A percentile compares a stretch with the other conserved stretches of the same genome.
phyloP scores from a whole-genome alignment of 2,888 invertebrate species.

The Oligia fasciuncula region DNA sequence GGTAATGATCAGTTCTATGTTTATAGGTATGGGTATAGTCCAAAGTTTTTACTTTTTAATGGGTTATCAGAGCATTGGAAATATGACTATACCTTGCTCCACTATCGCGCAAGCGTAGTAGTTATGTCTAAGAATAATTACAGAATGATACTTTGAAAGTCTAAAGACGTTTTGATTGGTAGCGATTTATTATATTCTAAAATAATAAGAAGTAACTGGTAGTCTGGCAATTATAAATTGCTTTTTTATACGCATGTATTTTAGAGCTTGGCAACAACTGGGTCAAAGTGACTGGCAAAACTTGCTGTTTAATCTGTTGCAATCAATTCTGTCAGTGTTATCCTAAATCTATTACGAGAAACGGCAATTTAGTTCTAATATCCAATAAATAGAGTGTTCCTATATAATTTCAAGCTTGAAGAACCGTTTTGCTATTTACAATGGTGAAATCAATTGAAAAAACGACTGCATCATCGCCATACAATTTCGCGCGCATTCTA shows the following conservation, averaged over 20 bases:
- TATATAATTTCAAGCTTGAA: constrained; percentile 60
- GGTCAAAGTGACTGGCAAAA: constrained; percentile 64
- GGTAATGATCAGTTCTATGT: constrained; percentile 63
- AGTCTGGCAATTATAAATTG: constrained; percentile 38
- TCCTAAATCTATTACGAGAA: constrained; percentile 64
- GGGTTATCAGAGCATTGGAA: constrained; percentile 44
- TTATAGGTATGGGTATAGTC: constrained; percentile 21
- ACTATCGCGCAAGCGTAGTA: constrained; percentile 16
- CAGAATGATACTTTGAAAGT: constrained; percentile 30
- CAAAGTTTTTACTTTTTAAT: constrained; percentile 42
- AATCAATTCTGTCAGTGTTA: constrained; percentile 67
- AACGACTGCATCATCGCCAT: constrained; percentile 72
- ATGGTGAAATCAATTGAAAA: constrained; percentile 65
- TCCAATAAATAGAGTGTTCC: constrained; percentile 58
- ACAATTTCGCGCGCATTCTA: constrained; percentile 79
- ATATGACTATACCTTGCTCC: constrained; percentile 4
- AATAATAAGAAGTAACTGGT: constrained; percentile 23
- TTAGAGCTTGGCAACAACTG: constrained; percentile 45
- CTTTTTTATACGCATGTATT: constrained; percentile 49
- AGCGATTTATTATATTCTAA: constrained; percentile 38
- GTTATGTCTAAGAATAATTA: constrained; percentile 14
- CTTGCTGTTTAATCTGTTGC: constrained; percentile 62
- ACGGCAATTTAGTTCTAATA: constrained; percentile 57
- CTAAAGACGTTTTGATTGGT: constrained; percentile 36
- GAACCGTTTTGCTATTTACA: constrained; percentile 62